Evolutionary conservation across 2,888 invertebrate genomes (phyloP), one percentile per base, ranked within the genome.

Genomic region (Ommatoiulus sabulosus): DNA sequence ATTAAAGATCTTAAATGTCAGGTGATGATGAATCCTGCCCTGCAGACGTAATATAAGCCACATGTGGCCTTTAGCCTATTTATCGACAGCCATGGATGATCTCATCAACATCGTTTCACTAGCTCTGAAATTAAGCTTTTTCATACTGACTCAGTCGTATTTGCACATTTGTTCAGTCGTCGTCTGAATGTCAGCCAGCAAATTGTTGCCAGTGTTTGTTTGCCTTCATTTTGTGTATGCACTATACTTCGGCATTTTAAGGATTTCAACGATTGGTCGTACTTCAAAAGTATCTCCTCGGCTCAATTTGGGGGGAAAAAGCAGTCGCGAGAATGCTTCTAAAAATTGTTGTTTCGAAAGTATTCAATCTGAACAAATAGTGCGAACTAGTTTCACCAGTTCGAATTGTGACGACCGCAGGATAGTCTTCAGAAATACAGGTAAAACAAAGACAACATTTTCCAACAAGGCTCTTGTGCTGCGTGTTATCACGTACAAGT

Each of bases 1-100:
- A 80, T 80, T 80, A 35, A 80, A 20, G 7, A 80, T 35, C 80
- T 80, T 24, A 80, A 80, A 80, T 80, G 80, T 35, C 80, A 80
- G 80, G 80, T 35, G 80, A 80, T 72, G 72, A 72, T 80, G 80
- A 80, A 12, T 80, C 80, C 72, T 80, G 80, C 57, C 80, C 35
- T 20, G 35, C 20, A 24, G 80, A 35, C 24, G 80, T 12, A 80
- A 80, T 80, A 80, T 35, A 72, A 80, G 24, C 35, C 80, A 80
- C 80, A 8, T 80, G 20, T 20, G 35, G 80, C 80, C 35, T 35
- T 80, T 80, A 80, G 7, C 35, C 80, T 7, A 80, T 72, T 72
- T 80, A 1, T 80, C 80, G 35, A 24, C 24, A 24, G 20, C 80
- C 35, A 80, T 80, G 80, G 80, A 80, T 80, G 80, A 80, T 24